A percentile compares a stretch with the other conserved stretches of the same genome.
These are phyloP conservation scores for Medauroidea extradentata DNA, from an alignment of 1,140 invertebrate genomes.

Conservation along the genomic window DNA sequence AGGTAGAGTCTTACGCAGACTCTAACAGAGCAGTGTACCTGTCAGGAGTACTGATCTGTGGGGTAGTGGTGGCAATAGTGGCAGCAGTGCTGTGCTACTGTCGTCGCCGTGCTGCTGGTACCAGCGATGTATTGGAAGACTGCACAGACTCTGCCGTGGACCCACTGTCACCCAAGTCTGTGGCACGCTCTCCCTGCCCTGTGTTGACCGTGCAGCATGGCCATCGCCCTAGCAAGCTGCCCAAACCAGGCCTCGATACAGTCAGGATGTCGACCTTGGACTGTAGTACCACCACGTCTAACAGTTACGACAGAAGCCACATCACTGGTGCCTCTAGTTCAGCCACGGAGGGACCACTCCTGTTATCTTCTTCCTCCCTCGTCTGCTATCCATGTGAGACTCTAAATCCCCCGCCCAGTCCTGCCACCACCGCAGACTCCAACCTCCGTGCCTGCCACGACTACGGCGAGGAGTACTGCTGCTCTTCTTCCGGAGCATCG, in stretches of 20 bases:
- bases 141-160: conserved; percentile 55
- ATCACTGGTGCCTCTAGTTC: conserved; percentile 79
- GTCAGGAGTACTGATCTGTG: neutral
- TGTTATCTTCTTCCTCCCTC: conserved; percentile 28
- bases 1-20: no score
- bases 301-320: conserved; percentile 70
- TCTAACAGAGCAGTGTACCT: neutral
- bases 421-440: conserved; percentile 65
- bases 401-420: conserved; percentile 85
- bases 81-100: conserved; percentile 1
- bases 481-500: conserved; percentile 34
- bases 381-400: conserved; percentile 71
- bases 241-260: conserved; percentile 40
- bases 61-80: neutral
- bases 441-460: conserved; percentile 50
- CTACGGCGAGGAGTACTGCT: conserved; percentile 29
- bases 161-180: conserved; percentile 53
- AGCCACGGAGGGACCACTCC: conserved; percentile 51
- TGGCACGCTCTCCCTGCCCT: no score
- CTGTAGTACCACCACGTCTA: conserved; percentile 29
- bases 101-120: neutral
- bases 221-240: neutral
- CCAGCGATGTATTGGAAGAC: neutral
- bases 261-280: conserved; percentile 62
- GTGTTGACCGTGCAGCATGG: neutral